A percentile compares a stretch with the other conserved stretches of the same genome.
Conservation (phyloP, 2,113 vertebrate species). For the Nothobranchius furzeri region DNA sequence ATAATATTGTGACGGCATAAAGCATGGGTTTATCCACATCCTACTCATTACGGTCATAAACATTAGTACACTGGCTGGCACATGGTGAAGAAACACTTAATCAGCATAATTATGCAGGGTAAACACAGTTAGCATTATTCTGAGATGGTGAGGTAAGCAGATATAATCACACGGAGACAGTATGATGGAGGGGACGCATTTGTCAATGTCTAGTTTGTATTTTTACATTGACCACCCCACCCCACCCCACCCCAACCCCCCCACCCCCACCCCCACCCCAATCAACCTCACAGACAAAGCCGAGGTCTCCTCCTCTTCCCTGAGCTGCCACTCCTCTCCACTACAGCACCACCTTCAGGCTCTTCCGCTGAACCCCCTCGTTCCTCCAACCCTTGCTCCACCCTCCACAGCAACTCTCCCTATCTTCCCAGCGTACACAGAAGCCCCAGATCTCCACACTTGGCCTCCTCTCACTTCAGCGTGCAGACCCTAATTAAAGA, state of each 20-base stretch:
- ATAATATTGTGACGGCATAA: background rate
- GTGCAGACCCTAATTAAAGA: conserved; percentile 76
- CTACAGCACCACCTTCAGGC: background rate
- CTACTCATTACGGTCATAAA: conserved; percentile 7
- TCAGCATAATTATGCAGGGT: conserved; percentile 5
- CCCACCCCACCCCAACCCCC: background rate
- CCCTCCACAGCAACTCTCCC: conserved; percentile 2
- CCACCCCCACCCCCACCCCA: background rate
- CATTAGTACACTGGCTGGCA: background rate
- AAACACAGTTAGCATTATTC: conserved; percentile 10
- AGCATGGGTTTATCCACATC: background rate
- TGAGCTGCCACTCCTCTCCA: conserved; percentile 19
- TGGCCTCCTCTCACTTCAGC: conserved; percentile 58
- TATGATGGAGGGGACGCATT: conserved; percentile 41
- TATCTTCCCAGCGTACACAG: conserved; percentile 27
- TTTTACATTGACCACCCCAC: background rate
- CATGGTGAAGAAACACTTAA: conserved; percentile 6
- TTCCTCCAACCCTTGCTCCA: conserved; percentile 12
- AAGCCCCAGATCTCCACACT: conserved; percentile 51
- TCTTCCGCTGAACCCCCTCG: conserved; percentile 24
- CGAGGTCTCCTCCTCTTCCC: conserved; percentile 18
- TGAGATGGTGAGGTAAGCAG: background rate
- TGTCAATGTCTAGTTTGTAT: conserved; percentile 34
- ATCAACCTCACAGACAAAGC: conserved; percentile 44
- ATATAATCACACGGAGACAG: conserved; percentile 12